Evolutionary conservation across 2,888 invertebrate genomes (phyloP), one percentile per base, ranked within the genome.

Genomic region (Lasioglossum vierecki): DNA sequence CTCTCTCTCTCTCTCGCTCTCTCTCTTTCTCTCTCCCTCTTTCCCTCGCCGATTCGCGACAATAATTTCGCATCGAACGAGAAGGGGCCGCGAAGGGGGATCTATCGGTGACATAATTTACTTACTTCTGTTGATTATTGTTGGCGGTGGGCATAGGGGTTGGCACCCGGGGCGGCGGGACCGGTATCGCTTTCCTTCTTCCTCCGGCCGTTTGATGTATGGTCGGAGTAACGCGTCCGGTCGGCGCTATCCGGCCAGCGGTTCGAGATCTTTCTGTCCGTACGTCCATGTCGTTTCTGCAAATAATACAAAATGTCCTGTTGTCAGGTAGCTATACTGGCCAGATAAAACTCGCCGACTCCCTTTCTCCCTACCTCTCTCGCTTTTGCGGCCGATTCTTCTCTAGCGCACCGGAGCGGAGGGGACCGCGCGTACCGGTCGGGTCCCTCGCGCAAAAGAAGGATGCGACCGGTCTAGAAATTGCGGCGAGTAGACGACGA

Each of bases 131-230:
- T 89, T 95, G 94, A 92, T 95, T 95, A 91, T 95, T 95, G 91
- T 95, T 95, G 68, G 94, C 93, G 46, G 94, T 92, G 18, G 96
- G 96, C 96, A 96, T 96, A 4, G 96, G 96, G 71, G 96, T 96
- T 57, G 96, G 96, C 68, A 96, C 95, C 83, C 96, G 94, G 57
- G 96, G 96, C 57, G 96, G 96, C 82, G 95, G 95, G 46, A 96
- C 96, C 2, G 96, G 96, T 91, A 96, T 96, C 26, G 96, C 94
- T 92, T 94, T 94, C 79, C 95, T 92, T 85, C 94, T 92, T 84
- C 92, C 93, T 83, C 91, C 91, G 85, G 89, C 90, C 60, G 92
- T 92, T 88, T 94, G 93, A 89, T 94, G 93, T 78, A 94, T 92
- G 76, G 92, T 93, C 79, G 95, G 93, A 63, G 94, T 94, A 76